phyloP scores from a whole-genome alignment of 1,140 invertebrate genomes.

The Helicoverpa armigera region DNA sequence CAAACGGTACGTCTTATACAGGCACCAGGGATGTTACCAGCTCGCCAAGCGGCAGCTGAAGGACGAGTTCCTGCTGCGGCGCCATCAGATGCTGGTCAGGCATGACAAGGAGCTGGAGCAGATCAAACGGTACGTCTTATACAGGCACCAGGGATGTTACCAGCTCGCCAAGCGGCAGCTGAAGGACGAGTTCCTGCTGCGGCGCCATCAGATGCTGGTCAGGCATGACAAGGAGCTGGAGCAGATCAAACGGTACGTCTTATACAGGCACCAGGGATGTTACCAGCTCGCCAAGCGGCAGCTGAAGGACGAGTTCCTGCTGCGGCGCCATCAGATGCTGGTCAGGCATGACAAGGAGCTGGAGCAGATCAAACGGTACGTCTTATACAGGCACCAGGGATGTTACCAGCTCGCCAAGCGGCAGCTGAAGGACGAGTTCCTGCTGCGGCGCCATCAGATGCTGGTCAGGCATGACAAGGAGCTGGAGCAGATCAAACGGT shows the following conservation, averaged over 20 bases:
- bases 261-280: too few relatives aligned
- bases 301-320: slow-evolving; percentile 98
- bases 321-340: slow-evolving; percentile 97
- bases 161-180: slow-evolving; percentile 98
- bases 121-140: slow-evolving; percentile 87
- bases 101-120: slow-evolving; percentile 99
- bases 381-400: too few relatives aligned
- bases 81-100: slow-evolving; percentile 95
- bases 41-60: slow-evolving; percentile 98
- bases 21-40: slow-evolving; percentile 88
- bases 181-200: slow-evolving; percentile 99
- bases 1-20: slow-evolving; percentile 82
- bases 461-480: slow-evolving; percentile 96
- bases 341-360: slow-evolving; percentile 97
- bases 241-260: slow-evolving; percentile 90
- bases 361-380: slow-evolving; percentile 93
- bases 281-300: slow-evolving; percentile 98
- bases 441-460: slow-evolving; percentile 97
- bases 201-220: slow-evolving; percentile 96
- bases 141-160: slow-evolving; percentile 75
- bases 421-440: slow-evolving; percentile 99
- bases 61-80: slow-evolving; percentile 98
- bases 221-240: slow-evolving; percentile 98
- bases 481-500: slow-evolving; percentile 94
- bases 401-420: slow-evolving; percentile 97